Conservation (phyloP, 2,113 vertebrate species). For the human (Homo sapiens) region GRCh38 chr11:92494001-92494500, state of each 20-base stretch:
- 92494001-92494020: not conserved
- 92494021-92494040: not conserved
- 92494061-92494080: not conserved
- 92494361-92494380: not conserved
- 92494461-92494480: not conserved
- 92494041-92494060: not conserved
- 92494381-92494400: not conserved
- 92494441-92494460: not conserved
- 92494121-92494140: too few species aligned
- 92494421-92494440: not conserved
- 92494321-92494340: not conserved
- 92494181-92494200: too few species aligned
- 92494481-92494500: not conserved
- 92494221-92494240: too few species aligned
- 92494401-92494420: not conserved
- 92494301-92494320: not conserved
- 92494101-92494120: too few species aligned
- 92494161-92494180: too few species aligned
- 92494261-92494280: too few species aligned
- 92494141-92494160: too few species aligned
- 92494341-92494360: not conserved
- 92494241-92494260: too few species aligned
- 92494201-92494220: too few species aligned
- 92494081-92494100: too few species aligned
- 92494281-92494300: too few species aligned